Evolutionary conservation across 2,113 vertebrate species (phyloP), one percentile per base, ranked within the genome.

Genomic region (Clupea harengus): DNA sequence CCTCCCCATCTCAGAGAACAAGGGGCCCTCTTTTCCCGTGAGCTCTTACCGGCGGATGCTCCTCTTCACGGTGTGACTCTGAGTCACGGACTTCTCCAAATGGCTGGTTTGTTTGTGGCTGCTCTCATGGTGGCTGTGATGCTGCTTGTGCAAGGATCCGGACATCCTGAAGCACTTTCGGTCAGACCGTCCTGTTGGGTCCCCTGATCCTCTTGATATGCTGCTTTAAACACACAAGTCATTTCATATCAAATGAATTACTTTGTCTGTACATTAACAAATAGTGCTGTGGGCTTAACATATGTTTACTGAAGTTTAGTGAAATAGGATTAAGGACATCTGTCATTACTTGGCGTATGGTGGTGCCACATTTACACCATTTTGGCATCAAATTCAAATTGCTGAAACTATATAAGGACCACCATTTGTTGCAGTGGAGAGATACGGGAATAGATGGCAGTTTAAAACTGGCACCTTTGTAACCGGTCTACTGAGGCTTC

Each of bases 71-170:
- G 93, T 82, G 82, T 91, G 93, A 4, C 93, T 89, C 89, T 93
- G 90, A 85, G 91, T 93, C 92, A 92, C 95, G 93, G 95, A 97
- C 89, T 81, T 95, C 95, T 90, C 93, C 97, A 91, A 67, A 95
- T 96, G 89, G 92, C 93, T 57, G 92, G 95, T 96, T 86, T 94
- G 96, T 90, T 96, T 95, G 90, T 81, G 88, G 0, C 93, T 93
- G 88, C 94, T 96, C 88, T 97, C 98, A 88, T 95, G 96, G 89
- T 95, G 28, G 91, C 94, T 95, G 82, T 95, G 96, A 18, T 95
- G 92, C 1, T 95, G 95, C 50, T 89, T 89, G 86, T 94, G 93
- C 88, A 97, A 84, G 81, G 94, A 92, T 92, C 67, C 86, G 90
- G 95, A 96, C 98, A 99, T 99, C 93, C 75, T 96, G 95, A 88